Percentiles rank a stretch among this genome's conserved stretches.
Evolutionary conservation across 2,113 vertebrate genomes (phyloP).

Genomic region (Cololabis saira): DNA sequence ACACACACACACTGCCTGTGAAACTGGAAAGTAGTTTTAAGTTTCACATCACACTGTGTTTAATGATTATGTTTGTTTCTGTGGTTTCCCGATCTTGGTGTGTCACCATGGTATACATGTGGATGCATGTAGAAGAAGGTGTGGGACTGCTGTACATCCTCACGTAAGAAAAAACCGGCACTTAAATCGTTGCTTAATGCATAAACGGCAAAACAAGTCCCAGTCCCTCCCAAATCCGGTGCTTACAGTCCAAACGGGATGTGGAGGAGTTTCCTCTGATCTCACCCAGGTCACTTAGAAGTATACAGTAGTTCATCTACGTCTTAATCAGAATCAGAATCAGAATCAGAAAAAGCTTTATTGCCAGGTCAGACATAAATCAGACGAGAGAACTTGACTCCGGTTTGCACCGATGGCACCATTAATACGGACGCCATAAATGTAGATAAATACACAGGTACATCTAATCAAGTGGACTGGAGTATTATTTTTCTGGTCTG

Average conservation of each 20-base stretch:
- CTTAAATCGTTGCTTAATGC: constrained; percentile 11
- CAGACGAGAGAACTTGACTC: no score
- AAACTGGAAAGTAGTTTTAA: background rate
- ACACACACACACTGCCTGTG: background rate
- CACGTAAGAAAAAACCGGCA: background rate
- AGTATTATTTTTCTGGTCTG: no score
- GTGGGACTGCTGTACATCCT: constrained; percentile 2
- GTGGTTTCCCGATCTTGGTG: background rate
- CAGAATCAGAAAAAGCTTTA: no score
- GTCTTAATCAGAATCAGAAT: no score
- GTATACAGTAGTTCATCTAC: background rate
- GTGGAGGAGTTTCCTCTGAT: background rate
- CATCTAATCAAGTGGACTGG: no score
- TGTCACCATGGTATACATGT: constrained; percentile 15
- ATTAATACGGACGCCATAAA: no score
- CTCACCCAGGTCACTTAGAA: background rate
- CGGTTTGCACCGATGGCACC: no score
- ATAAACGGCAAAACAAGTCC: background rate
- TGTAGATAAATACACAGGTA: background rate
- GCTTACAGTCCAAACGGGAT: constrained; percentile 37
- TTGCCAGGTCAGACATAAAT: no score
- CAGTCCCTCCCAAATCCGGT: constrained; percentile 31
- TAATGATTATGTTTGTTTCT: background rate
- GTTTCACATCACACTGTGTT: background rate
- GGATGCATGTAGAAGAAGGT: constrained; percentile 23